Evolutionary conservation across 2,113 vertebrate genomes (phyloP), one percentile per base, ranked within the genome.

Genomic region (Trichechus manatus): DNA sequence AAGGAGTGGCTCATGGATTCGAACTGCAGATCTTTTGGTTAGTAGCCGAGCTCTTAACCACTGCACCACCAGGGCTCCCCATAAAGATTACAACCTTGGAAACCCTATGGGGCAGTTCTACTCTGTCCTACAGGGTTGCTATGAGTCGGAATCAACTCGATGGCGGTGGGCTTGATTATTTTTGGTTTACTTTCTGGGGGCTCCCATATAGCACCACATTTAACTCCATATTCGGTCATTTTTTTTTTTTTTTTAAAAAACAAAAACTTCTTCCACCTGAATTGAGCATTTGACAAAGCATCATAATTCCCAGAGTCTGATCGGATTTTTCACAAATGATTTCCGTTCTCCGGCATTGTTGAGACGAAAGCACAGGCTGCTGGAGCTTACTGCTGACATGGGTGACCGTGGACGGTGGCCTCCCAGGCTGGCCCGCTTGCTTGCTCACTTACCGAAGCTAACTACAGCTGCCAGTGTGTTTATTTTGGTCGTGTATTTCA

Each of bases 401-500:
- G 81, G 83, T 31, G 77, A 92, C 97, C 44, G 59, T 50, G 96
- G 75, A 88, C 29, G 36, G 66, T 68, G 93, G n/a, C 95, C 97
- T 64, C 81, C 83, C 44, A 3, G 50, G 59, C 91, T 64, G 88
- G 39, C 13, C 29, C 84, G 25, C 75, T 89, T 1, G 59, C 89
- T 75, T 53, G 87, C 96, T 98, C 87, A 66, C 96, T 96, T 80
- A 44, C 64, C 95, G 70, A 1, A 19, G 82, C 74, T 77, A 39
- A 39, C 82, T 74, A 2, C 97, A 98, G 98, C 95, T 95, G 97
- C 93, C 89, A 72, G 8, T 29, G 96, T 98, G 97, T 98, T 98
- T 97, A 97, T 98, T 98, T 97, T 97, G 96, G 96, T 98, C 96
- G 0, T 92, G 87, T 61, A 88, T 98, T 98, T 98, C 98, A 96